Base-by-base conservation (phyloP, 2,888 invertebrate genomes). In the Steinernema carpocapsae region DNA sequence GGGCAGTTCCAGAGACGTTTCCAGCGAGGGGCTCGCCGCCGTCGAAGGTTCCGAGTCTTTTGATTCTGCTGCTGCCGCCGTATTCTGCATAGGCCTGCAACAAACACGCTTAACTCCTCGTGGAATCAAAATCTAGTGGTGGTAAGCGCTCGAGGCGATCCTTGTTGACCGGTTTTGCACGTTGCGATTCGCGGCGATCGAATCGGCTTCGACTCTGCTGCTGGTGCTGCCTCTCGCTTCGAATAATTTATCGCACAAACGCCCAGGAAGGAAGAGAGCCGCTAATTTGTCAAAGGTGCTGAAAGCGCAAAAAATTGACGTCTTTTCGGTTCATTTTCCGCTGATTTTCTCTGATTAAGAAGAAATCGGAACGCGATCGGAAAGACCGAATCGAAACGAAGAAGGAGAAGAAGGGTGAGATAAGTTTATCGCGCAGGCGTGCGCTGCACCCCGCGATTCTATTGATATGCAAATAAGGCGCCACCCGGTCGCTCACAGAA, bases 131-230 rank as follows among this genome's bases (percentile, higher is more conserved):
- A 56, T 56, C 56, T 19, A n/a, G n/a, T n/a, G 56, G 26, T 56
- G 56, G 56, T 56, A 64, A 64, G 64, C 64, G 64, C 64, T 64
- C 32, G 64, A 64, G 64, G 64, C 64, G 29, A 64, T 64, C 64
- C 3, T 19, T 26, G 32, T 19, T 64, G 64, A 64, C 64, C 64
- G 64, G 64, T 64, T 64, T 64, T 64, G 64, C 64, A 64, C 64
- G 64, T 64, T 64, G 64, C 64, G 64, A 64, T 26, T 64, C 29
- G 64, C 64, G 37, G 37, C 37, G 64, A 64, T 64, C 32, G 64
- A 56, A 19, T 56, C 26, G 22, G 29, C 37, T 64, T 64, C 64
- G 64, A 32, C 64, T 64, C 64, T 29, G 17, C 32, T 19, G 24
- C 26, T 56, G 19, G 22, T 51, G 10, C 19, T 48, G 48, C 17